Percentiles rank a stretch among this genome's conserved stretches.
phyloP scores from a whole-genome alignment of 2,888 invertebrate genomes.

The Conus canariensis region DNA sequence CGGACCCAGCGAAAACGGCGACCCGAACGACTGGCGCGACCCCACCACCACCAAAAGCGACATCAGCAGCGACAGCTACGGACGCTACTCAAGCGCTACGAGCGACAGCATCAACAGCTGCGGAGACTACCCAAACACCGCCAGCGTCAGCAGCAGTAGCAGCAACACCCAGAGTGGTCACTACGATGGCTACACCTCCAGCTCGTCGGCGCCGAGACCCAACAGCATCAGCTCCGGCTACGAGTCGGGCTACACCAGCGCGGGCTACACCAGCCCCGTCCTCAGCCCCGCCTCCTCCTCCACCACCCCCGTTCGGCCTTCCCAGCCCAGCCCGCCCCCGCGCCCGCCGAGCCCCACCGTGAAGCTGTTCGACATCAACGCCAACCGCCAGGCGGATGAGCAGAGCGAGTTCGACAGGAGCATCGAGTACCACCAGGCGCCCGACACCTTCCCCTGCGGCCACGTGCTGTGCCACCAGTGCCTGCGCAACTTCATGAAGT shows the following conservation, averaged over 20 bases:
- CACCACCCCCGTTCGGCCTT: not conserved
- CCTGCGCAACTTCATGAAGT: slow-evolving; percentile 61
- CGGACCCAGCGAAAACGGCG: no score
- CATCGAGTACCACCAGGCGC: slow-evolving; percentile 66
- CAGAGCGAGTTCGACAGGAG: slow-evolving; percentile 62
- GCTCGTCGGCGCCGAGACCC: not conserved
- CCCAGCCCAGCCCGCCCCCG: not conserved
- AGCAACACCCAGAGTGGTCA: not conserved
- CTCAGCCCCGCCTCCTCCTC: slow-evolving; percentile 15
- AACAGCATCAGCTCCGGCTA: slow-evolving; percentile 41
- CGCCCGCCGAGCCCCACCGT: not conserved
- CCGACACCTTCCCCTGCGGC: slow-evolving; percentile 74
- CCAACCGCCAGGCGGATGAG: slow-evolving; percentile 41
- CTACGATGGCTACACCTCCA: not conserved
- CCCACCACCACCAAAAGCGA: no score
- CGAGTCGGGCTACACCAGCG: slow-evolving; percentile 32
- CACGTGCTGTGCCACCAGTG: slow-evolving; percentile 73
- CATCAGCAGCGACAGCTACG: not conserved
- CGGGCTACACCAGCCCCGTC: slow-evolving; percentile 29
- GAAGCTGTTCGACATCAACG: slow-evolving; percentile 49
- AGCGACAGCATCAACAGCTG: no score
- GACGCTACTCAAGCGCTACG: not conserved
- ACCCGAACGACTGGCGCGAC: no score
- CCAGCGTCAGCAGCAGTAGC: no score
- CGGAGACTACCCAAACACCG: no score